Evolutionary conservation across 1,140 invertebrate species (phyloP), one percentile per base, ranked within the genome.

Genomic region (Grapholita molesta): DNA sequence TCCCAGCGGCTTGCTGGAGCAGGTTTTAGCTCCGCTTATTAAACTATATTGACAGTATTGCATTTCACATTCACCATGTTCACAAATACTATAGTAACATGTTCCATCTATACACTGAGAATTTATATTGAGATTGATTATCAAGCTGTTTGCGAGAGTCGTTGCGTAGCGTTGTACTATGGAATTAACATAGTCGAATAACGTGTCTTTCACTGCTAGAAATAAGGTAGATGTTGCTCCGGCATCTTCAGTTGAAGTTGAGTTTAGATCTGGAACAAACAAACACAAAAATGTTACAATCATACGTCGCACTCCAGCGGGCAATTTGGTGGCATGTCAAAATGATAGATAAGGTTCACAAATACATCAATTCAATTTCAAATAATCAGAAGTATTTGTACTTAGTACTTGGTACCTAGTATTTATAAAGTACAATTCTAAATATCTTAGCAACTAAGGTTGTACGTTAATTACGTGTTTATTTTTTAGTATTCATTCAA

Each of bases 31-130:
- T 23, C 74, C 78, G 6, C 73, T 82, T 28, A 87, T 32, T 65
- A 87, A 73, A 70, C 78, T 70, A 69, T 85, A 85, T 48, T 82
- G 79, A 64, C 83, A 87, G 65, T 80, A 76, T 33, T 72, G 64
- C 8, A 75, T n/a, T 71, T 76, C 68, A 69, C 79, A 82, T 4
- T 79, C 74, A 15, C 72, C 66, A 32, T 70, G 32, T 72, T 82
- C 68, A 70, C 79, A 83, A 7, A 67, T 28, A 23, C 74, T 71
- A 33, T 85, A 88, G 57, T 88, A 84, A 67, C 83, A 88, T 15
- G 82, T 57, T n/a, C 82, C 84, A n/a, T 85, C 65, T 0, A 73
- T 52, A 68, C 85, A 88, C 66, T 76, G 74, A 0, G 81, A 77
- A 5, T 83, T 68, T 1, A 82, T 77, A n/a, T 82, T 71, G 21